Evolutionary conservation across 1,140 invertebrate species (phyloP).

Genomic region (Caenorhabditis briggsae): DNA sequence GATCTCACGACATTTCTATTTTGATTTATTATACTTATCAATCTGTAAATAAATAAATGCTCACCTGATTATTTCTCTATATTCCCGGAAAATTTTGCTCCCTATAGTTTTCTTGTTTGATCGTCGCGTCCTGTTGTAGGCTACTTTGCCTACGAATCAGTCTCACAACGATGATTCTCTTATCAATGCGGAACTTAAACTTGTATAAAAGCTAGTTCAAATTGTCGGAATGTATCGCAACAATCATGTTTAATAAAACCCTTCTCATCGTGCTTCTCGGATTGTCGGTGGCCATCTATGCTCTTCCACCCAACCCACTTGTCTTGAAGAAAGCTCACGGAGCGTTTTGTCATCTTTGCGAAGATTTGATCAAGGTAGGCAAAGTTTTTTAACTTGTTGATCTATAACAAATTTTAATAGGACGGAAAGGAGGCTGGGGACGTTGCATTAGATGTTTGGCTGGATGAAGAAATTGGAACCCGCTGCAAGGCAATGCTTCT

Average conservation of each 20-base stretch:
- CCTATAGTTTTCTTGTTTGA: too few species aligned
- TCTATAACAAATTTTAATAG: neutral
- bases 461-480: conserved; percentile 8
- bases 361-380: neutral
- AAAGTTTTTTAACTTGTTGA: neutral
- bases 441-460: neutral
- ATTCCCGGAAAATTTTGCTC: too few species aligned
- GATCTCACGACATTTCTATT: conserved; percentile 3
- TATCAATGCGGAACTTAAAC: conserved; percentile 12
- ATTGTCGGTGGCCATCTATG: neutral
- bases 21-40: too few species aligned
- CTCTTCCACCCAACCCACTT: neutral
- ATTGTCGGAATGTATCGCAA: neutral
- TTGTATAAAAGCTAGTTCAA: neutral
- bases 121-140: neutral
- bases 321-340: conserved; percentile 9
- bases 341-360: conserved; percentile 29
- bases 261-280: neutral
- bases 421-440: conserved; percentile 26
- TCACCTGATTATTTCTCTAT: too few species aligned
- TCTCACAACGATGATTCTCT: neutral
- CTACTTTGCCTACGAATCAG: neutral
- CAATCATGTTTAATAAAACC: neutral
- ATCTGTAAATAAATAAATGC: too few species aligned
- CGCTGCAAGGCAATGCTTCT: neutral